phyloP scores from a whole-genome alignment of 1,140 invertebrate genomes.

The Oncopeltus fasciatus region DNA sequence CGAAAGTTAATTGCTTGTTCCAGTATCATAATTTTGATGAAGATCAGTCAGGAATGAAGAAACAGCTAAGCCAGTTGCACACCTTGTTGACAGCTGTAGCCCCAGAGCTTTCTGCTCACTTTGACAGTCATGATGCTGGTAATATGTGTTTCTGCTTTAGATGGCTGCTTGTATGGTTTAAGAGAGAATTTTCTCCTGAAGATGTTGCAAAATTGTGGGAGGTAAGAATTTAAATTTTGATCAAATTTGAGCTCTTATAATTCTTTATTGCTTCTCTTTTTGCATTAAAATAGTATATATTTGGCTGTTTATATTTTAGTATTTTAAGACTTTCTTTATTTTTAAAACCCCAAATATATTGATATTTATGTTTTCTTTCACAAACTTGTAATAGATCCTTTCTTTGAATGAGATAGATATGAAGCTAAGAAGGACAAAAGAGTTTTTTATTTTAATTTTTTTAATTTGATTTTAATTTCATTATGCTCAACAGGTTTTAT shows the following conservation, averaged over 20 bases:
- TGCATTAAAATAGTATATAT: background rate
- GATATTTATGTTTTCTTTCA: no score
- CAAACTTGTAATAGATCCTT: no score
- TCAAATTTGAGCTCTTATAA: no score
- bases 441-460: no score
- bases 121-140: conserved; percentile 79
- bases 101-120: conserved; percentile 71
- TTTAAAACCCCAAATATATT: no score
- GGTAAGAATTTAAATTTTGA: no score
- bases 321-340: conserved; percentile 28
- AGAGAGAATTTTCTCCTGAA: conserved; percentile 57
- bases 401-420: no score
- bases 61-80: conserved; percentile 73
- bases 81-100: conserved; percentile 66
- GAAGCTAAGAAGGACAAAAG: no score
- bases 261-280: no score
- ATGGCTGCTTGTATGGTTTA: conserved; percentile 72
- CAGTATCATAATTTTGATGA: conserved; percentile 91
- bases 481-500: conserved; percentile 75
- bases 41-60: conserved; percentile 94
- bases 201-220: conserved; percentile 52
- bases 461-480: no score
- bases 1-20: no score
- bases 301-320: background rate
- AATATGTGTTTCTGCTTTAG: conserved; percentile 99